phyloP scores from a whole-genome alignment of 2,888 invertebrate genomes.

The Diadegma fenestrale region DNA sequence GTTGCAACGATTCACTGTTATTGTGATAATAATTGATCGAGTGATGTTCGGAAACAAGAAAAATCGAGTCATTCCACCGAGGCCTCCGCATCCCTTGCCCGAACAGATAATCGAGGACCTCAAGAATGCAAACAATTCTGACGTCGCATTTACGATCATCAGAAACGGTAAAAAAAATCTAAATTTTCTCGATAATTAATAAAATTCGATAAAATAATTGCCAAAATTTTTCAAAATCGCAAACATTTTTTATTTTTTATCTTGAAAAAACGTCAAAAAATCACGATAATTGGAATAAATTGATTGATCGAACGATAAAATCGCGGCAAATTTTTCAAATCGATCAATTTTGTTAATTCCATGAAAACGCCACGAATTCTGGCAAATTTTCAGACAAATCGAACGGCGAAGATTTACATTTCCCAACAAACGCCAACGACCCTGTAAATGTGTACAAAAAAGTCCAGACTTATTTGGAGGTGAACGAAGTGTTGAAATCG shows the following conservation, averaged over 20 bases:
- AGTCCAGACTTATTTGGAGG: conserved; percentile 80
- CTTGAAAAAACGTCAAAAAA: too few relatives aligned
- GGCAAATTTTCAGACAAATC: conserved; percentile 81
- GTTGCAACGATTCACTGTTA: not conserved
- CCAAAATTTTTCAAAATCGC: not conserved
- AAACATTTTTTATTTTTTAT: not conserved
- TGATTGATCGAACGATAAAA: too few relatives aligned
- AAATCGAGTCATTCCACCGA: conserved; percentile 76
- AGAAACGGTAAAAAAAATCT: conserved; percentile 70
- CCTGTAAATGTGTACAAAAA: conserved; percentile 79
- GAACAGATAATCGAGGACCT: conserved; percentile 81
- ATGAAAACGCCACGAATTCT: conserved; percentile 53
- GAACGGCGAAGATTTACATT: conserved; percentile 78
- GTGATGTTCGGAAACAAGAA: conserved; percentile 81
- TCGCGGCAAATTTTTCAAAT: not conserved
- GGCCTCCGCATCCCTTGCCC: conserved; percentile 78
- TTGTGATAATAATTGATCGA: not conserved
- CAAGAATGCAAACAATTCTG: conserved; percentile 74
- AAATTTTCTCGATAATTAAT: conserved; percentile 13
- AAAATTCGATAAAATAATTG: conserved; percentile 17
- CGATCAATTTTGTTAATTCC: conserved; percentile 15
- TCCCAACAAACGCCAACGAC: conserved; percentile 69
- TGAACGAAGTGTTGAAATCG: conserved; percentile 80
- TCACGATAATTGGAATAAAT: too few relatives aligned
- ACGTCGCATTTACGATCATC: conserved; percentile 78